Evolutionary conservation across 2,797 vertebrate species (phyloP), one percentile per base, ranked within the genome.

Genomic region (Bradypodion pumilum): DNA sequence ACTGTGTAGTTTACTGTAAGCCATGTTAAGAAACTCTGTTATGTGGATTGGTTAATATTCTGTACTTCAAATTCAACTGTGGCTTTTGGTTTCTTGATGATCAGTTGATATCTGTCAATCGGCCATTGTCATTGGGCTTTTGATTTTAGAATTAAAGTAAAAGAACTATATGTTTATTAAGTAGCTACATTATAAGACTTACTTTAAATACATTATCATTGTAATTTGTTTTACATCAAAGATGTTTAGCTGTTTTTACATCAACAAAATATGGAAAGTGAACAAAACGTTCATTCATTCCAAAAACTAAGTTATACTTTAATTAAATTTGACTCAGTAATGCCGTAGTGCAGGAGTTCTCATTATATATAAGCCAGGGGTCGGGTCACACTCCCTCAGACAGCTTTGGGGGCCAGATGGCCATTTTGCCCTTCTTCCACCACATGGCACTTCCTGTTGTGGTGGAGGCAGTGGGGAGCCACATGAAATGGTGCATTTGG

Each of bases 181-280:
- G 63, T 59, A 69, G 78, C 2, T 4, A 2, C 42, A 32, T 74
- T 49, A 52, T 70, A 75, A 19, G 40, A 0, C 0, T 1, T 80
- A 78, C 23, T 85, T 74, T 85, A 0, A 0, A 66, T 75, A 65
- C 59, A 76, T 68, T 6, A 23, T 78, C 85, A 78, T 68, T 76
- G 75, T 40, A 7, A 68, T 27, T 2, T 74, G 72, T 82, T 75
- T 85, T 82, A 25, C 89, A 81, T 35, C 23, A 78, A 86, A 23
- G 5, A 44, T 1, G 0, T 1, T 52, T n/a, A n/a, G n/a, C n/a
- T n/a, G n/a, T n/a, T n/a, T n/a, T 80, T 59, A 72, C 79, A 42
- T 70, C 40, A 62, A 0, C 0, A 63, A 6, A 40, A 15, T 0
- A 0, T 29, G 83, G 68, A 7, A 37, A 59, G 82, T 84, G 83